Base-by-base conservation (phyloP, 2,888 invertebrate species). In the Sarcophaga rosellei region DNA sequence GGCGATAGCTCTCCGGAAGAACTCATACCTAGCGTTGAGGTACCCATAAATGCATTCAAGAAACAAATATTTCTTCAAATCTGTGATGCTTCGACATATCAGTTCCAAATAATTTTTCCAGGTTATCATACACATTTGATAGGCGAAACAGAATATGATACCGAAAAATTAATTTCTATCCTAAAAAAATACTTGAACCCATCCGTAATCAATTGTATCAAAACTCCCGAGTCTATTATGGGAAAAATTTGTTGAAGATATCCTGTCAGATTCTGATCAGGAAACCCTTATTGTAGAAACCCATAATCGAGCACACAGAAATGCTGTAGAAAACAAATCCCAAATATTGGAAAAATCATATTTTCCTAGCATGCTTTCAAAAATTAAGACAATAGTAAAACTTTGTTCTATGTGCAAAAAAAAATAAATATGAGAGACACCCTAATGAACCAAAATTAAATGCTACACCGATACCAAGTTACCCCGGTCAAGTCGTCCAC, bases 181-280 rank as follows among this genome's bases (percentile, higher is more conserved):
- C 8, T 1, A 20, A 61, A 61, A n/a, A 61, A n/a, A 61, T 61
- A 61, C n/a, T 3, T 61, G 0, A 61, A 61, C n/a, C 61, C 61
- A 61, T 61, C 61, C 17, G 61, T 61, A 61, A 61, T 61, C 8
- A 61, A 61, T n/a, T 15, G 61, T 10, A 61, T 61, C 8, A 15
- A 61, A 8, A 20, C 61, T 20, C 17, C 3, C 8, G 4, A 61
- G n/a, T n/a, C n/a, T n/a, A n/a, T n/a, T n/a, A n/a, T n/a, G n/a
- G 76, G 80, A 0, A 45, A 8, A 15, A 66, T 12, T 35, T 25
- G 84, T 81, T 10, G 59, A 73, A 25, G 84, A 87, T n/a, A 15
- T 82, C 12, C 66, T 21, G 10, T 57, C 59, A 8, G 69, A 66
- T 8, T 15, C 73, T 6, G 74, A 75, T 0, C 78, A 87, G 25